Conservation (phyloP, 2,797 vertebrate genomes). For the Onychomys leucogaster region DNA sequence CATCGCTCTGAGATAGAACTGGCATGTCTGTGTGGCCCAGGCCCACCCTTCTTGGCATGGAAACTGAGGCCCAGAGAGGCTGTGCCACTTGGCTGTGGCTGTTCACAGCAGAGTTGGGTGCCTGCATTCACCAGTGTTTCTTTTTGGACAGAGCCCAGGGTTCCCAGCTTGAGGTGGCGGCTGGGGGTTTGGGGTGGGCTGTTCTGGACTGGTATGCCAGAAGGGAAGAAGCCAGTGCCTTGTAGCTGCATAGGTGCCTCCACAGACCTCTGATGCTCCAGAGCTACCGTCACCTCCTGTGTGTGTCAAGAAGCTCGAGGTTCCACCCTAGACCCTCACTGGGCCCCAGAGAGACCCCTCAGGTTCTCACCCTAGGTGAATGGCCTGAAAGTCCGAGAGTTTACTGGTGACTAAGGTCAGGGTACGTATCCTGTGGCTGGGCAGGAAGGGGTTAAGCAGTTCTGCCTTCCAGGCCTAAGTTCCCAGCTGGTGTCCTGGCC, state of each 20-base stretch:
- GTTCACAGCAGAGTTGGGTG: not conserved
- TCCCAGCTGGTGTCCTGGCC: slow-evolving; percentile 69
- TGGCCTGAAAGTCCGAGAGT: not conserved
- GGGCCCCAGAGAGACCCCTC: not conserved
- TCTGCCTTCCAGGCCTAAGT: not conserved
- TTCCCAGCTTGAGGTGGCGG: not conserved
- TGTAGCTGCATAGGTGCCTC: rapidly evolving
- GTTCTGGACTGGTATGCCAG: not conserved
- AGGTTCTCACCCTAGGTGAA: not conserved
- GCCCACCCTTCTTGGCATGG: not conserved
- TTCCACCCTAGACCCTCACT: not conserved
- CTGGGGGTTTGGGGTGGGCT: not conserved
- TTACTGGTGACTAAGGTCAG: not conserved
- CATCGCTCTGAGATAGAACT: not conserved
- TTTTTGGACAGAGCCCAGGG: not conserved
- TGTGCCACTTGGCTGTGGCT: rapidly evolving
- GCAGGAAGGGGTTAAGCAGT: slow-evolving; percentile 75
- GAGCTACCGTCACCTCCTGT: not conserved
- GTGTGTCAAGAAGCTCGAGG: not conserved
- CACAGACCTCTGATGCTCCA: not conserved
- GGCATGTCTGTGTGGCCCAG: not conserved
- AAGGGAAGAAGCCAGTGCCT: not conserved
- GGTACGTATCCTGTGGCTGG: not conserved
- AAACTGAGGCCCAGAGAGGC: slow-evolving; percentile 46
- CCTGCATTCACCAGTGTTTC: not conserved